Evolutionary conservation across 2,888 invertebrate genomes (phyloP), one percentile per base, ranked within the genome.

Genomic region (Thereva nobilitata): DNA sequence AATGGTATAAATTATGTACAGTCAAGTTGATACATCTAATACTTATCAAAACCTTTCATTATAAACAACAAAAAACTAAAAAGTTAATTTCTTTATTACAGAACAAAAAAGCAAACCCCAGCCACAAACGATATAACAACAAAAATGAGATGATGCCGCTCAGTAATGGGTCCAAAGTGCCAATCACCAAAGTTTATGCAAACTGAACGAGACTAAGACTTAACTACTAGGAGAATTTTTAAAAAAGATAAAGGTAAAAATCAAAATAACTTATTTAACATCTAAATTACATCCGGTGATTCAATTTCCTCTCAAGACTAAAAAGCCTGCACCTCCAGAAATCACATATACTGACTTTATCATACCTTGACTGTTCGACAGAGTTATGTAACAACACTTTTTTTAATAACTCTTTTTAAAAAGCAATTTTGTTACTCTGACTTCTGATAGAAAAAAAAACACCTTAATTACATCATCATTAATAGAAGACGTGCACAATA

Each of bases 141-240:
- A 53, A 35, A 10, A 35, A 34, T 49, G 37, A 53, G 64, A 64
- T 64, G 64, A 64, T 64, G 64, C 53, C 44, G 53, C 44, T 64
- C 38, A 42, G 41, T 42, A 64, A 64, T 49, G 64, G 64, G 53
- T 64, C 53, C 52, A 53, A 44, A 53, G 64, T 64, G 64, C 64
- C 64, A 64, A 64, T 53, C 35, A 64, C 52, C 52, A 44, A 50
- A 53, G 52, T 64, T 64, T 35, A 41, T 53, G 41, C 34, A 47
- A 64, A 34, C 42, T 42, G 55, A 56, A 53, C n/a, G 64, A 64
- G 52, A 52, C 34, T 53, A 53, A 64, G 64, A 64, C 64, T 64
- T 64, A 52, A 52, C 37, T 10, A 23, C 52, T 9, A 52, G 7
- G 34, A 52, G 5, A 52, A 52, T 8, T 49, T n/a, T 6, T 38